Evolutionary conservation across 2,797 vertebrate genomes (phyloP).

Genomic region (Echeneis naucrates): DNA sequence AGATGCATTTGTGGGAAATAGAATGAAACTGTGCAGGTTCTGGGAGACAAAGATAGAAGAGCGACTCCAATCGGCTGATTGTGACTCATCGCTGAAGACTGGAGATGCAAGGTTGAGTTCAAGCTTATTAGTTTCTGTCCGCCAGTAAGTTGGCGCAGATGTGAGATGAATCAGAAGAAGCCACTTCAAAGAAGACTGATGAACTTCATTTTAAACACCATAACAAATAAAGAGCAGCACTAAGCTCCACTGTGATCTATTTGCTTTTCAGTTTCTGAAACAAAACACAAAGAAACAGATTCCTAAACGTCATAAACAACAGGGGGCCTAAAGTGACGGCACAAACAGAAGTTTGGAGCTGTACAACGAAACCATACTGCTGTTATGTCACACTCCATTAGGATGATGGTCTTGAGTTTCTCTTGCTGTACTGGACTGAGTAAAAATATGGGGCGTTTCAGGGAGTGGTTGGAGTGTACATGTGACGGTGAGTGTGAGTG

Average conservation of each 20-base stretch:
- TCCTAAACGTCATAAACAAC: background rate
- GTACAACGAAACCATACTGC: conserved; percentile 47
- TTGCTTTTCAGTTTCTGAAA: background rate
- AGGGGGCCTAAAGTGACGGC: conserved; percentile 31
- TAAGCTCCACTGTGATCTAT: background rate
- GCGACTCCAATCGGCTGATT: conserved; percentile 27
- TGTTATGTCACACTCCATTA: conserved; percentile 64
- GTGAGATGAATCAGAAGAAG: background rate
- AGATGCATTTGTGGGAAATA: conserved; percentile 3
- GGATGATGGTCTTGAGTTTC: conserved; percentile 56
- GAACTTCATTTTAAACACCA: background rate
- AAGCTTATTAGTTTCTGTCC: conserved; percentile 25
- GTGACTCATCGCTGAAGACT: conserved; percentile 44
- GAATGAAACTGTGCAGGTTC: conserved; percentile 24
- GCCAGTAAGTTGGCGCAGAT: background rate
- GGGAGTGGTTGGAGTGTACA: conserved; percentile 19
- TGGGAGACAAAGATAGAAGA: conserved; percentile 1
- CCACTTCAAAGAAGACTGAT: background rate
- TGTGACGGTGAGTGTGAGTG: conserved; percentile 14
- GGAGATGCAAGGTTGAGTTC: conserved; percentile 41
- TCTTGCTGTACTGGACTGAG: conserved; percentile 25
- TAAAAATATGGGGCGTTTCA: conserved; percentile 57
- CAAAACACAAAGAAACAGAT: background rate
- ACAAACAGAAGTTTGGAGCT: conserved; percentile 45
- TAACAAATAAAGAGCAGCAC: background rate